Evolutionary conservation across 2,113 vertebrate genomes (phyloP).

Genomic region (Ciconia maguari): DNA sequence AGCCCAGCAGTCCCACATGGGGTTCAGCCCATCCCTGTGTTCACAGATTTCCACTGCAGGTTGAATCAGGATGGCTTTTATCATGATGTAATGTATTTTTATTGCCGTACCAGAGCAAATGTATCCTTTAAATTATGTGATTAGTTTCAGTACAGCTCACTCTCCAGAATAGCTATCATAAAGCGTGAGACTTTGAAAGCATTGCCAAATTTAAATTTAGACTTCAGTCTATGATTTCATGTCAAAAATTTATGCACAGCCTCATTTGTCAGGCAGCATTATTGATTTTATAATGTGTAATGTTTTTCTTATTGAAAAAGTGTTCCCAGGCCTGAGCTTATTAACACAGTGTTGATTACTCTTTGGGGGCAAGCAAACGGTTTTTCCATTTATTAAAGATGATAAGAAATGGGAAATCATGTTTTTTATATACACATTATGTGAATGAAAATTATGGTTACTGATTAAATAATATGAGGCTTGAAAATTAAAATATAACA

Average conservation of each 20-base stretch:
- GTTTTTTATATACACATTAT: conserved; percentile 17
- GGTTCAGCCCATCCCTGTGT: not conserved
- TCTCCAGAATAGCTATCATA: conserved; percentile 53
- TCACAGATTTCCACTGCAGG: conserved; percentile 33
- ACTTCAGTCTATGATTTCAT: conserved; percentile 45
- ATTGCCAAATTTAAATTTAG: conserved; percentile 65
- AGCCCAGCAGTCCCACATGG: not conserved
- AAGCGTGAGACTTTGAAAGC: conserved; percentile 43
- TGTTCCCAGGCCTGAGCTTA: conserved; percentile 60
- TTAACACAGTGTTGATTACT: conserved; percentile 69
- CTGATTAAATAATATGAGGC: conserved; percentile 59
- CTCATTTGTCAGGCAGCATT: conserved; percentile 65
- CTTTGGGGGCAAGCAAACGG: conserved; percentile 47
- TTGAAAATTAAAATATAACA: conserved; percentile 51
- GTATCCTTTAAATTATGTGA: conserved; percentile 63
- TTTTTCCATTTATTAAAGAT: conserved; percentile 63
- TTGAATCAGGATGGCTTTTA: conserved; percentile 53
- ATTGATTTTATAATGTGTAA: conserved; percentile 71
- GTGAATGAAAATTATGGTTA: conserved; percentile 50
- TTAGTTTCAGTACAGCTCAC: conserved; percentile 52
- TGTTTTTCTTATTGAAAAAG: conserved; percentile 66
- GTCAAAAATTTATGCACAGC: conserved; percentile 60
- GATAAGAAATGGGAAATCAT: conserved; percentile 52
- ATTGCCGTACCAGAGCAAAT: conserved; percentile 31
- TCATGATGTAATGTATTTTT: conserved; percentile 49